A percentile compares a stretch with the other conserved stretches of the same genome.
Conservation (phyloP, 2,888 invertebrate species). For the Peribatodes rhomboidaria region DNA sequence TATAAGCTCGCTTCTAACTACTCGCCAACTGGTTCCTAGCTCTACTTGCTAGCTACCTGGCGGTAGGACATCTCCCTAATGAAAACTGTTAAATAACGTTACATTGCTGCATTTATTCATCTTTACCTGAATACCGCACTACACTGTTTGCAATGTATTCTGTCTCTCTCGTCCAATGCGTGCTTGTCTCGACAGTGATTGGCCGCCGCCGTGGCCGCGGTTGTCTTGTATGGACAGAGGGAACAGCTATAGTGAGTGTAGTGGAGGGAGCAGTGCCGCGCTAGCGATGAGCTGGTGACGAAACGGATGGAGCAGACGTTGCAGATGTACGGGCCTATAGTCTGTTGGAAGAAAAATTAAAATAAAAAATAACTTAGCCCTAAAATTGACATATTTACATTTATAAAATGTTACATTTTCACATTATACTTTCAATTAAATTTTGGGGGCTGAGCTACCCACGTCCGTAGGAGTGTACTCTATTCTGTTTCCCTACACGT, state of each 20-base stretch:
- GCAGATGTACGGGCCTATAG: conserved; percentile 54
- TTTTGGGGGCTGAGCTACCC: too few species aligned
- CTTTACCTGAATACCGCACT: conserved; percentile 22
- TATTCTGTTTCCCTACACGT: too few species aligned
- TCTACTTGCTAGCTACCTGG: too few species aligned
- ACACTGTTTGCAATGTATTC: conserved; percentile 65
- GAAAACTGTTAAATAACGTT: too few species aligned
- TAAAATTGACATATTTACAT: too few species aligned
- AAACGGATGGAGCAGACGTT: conserved; percentile 60
- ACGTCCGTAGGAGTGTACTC: too few species aligned
- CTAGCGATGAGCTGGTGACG: conserved; percentile 21
- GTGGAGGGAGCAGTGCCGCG: conserved; percentile 56
- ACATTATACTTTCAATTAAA: too few species aligned
- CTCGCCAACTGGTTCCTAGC: too few species aligned
- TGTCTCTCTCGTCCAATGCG: conserved; percentile 43
- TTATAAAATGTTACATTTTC: too few species aligned
- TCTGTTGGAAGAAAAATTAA: conserved; percentile 48
- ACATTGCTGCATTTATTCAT: conserved; percentile 11
- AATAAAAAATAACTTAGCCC: too few species aligned
- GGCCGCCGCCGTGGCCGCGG: conserved; percentile 49
- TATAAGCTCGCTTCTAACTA: too few species aligned
- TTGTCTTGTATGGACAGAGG: conserved; percentile 57
- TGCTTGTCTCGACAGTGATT: conserved; percentile 63
- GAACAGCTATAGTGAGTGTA: conserved; percentile 57
- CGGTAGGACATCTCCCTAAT: too few species aligned